Conservation (phyloP, 1,140 invertebrate species). For the Zaprionus vittiger region DNA sequence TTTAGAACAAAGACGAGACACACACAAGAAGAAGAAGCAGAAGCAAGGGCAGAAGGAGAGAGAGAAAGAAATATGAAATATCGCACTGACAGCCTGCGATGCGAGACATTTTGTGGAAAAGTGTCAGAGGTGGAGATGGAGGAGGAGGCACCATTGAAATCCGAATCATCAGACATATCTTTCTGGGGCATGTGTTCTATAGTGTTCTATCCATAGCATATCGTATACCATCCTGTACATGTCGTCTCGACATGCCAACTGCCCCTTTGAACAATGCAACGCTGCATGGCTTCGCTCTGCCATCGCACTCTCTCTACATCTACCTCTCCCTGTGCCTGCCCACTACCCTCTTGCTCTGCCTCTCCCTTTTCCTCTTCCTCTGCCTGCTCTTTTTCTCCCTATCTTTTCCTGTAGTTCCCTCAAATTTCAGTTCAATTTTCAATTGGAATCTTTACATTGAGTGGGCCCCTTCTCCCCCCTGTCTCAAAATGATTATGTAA, state of each 20-base stretch:
- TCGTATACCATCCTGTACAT: constrained; percentile 7
- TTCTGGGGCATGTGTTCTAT: constrained; percentile 47
- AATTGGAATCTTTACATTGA: constrained; percentile 10
- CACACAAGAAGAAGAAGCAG: constrained; percentile 7
- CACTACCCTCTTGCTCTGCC: not conserved
- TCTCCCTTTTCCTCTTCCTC: not conserved
- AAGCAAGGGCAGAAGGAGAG: not conserved
- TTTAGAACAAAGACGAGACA: constrained; percentile 69
- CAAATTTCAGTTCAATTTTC: not conserved
- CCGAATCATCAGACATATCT: constrained; percentile 35
- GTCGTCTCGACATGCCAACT: constrained; percentile 50
- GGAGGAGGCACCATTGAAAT: constrained; percentile 28
- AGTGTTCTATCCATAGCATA: not conserved
- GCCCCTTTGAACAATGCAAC: constrained; percentile 1
- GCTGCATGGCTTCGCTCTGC: not conserved
- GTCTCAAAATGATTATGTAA: not conserved
- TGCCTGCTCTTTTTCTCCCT: not conserved
- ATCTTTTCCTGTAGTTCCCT: not conserved
- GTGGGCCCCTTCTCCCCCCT: not conserved
- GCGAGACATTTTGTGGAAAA: constrained; percentile 73
- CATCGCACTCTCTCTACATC: not conserved
- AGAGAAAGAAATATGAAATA: constrained; percentile 42
- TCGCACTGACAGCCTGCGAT: constrained; percentile 60
- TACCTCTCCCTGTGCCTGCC: not conserved
- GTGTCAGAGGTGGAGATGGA: constrained; percentile 39